Base-by-base conservation (phyloP, 2,113 vertebrate species). In the Puma concolor region DNA sequence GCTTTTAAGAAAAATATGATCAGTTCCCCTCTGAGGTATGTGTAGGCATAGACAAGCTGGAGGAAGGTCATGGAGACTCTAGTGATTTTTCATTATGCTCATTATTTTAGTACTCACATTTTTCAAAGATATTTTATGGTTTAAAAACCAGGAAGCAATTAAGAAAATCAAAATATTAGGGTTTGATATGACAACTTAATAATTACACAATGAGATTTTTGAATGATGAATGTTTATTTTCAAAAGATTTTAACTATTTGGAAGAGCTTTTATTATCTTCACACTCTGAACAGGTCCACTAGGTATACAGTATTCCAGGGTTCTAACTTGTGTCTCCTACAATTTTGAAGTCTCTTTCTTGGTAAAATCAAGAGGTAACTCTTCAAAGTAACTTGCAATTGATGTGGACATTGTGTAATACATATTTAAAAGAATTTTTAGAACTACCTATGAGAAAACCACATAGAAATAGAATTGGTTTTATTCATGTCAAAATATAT, bases 401-500 rank as follows among this genome's bases (percentile, higher is more conserved):
- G 25, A 82, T 41, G 12, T 66, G 14, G 1, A 54, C 88, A 88
- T 74, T 91, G 29, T 81, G 4, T 57, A 83, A 82, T 33, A 90
- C 31, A 86, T 29, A 15, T 66, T 86, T 63, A 66, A 52, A 97
- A 71, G 57, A 96, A 85, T 69, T 80, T 91, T 91, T 48, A 12
- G 77, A 96, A 83, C 12, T 85, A 21, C 29, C 48, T 92, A 74
- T 84, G 48, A 82, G 38, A 83, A 96, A 96, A 79, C 27, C 84
- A 0, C 13, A 41, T 76, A 69, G 85, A 83, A 95, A 87, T 54
- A 11, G 27, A 95, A 33, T 87, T 94, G 72, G 48, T 74, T 76
- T 79, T 88, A 25, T 87, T 94, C 52, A 80, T 96, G 79, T 83
- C 72, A 97, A 96, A 90, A 96, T 97, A 92, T 88, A 67, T 92